Conservation (phyloP, 1,140 invertebrate genomes). For the Steinernema khuongi region DNA sequence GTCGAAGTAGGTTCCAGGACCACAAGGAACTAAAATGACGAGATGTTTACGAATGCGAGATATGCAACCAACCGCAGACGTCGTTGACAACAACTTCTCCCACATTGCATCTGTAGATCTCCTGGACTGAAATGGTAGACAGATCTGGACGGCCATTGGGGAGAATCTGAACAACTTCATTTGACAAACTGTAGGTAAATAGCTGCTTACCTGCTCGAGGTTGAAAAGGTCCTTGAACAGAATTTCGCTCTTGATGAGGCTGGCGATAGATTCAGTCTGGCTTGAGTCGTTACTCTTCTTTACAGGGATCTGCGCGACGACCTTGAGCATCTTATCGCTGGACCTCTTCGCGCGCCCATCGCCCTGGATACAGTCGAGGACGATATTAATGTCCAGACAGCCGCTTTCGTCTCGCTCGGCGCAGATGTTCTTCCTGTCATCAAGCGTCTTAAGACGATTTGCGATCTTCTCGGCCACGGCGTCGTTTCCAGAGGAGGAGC, state of each 20-base stretch:
- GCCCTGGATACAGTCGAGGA: slow-evolving; percentile 6
- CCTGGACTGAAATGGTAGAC: slow-evolving; percentile 74
- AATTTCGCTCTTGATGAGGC: slow-evolving; percentile 53
- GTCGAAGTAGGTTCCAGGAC: slow-evolving; percentile 82
- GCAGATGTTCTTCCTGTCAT: slow-evolving; percentile 53
- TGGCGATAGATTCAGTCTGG: slow-evolving; percentile 31
- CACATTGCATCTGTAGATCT: slow-evolving; percentile 82
- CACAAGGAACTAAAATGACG: slow-evolving; percentile 75
- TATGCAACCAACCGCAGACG: slow-evolving; percentile 71
- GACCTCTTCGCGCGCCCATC: slow-evolving; percentile 1
- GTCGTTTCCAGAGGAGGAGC: slow-evolving; percentile 48
- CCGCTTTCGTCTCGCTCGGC: slow-evolving; percentile 3
- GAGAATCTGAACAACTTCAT: slow-evolving; percentile 62
- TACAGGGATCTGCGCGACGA: slow-evolving; percentile 39
- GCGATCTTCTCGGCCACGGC: slow-evolving; percentile 46
- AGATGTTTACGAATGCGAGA: slow-evolving; percentile 16
- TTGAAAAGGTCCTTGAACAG: slow-evolving; percentile 47
- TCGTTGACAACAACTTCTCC: slow-evolving; percentile 86
- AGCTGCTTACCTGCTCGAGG: slow-evolving; percentile 48
- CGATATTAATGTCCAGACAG: slow-evolving; percentile 25
- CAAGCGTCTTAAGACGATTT: slow-evolving; percentile 41
- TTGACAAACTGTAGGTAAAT: slow-evolving; percentile 25
- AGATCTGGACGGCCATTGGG: slow-evolving; percentile 89
- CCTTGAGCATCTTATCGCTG: slow-evolving; percentile 28
- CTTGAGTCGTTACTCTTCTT: slow-evolving; percentile 21